Conservation (phyloP, 2,888 invertebrate species). For the Eugnorisma glareosa region DNA sequence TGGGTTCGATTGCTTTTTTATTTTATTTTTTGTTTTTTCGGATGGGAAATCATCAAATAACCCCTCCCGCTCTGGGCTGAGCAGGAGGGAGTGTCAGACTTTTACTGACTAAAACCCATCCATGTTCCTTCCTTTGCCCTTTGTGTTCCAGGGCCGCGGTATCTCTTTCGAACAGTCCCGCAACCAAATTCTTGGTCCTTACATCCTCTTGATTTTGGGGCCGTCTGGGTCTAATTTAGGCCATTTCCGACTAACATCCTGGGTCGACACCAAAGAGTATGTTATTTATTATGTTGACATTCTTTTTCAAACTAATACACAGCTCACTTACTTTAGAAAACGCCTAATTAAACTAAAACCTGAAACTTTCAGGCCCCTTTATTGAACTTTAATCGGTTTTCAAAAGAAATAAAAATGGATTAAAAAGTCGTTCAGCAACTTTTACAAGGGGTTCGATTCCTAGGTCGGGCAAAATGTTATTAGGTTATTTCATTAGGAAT, state of each 20-base stretch:
- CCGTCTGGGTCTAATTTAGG: constrained; percentile 9
- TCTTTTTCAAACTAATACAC: constrained; percentile 19
- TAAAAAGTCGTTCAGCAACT: constrained; percentile 71
- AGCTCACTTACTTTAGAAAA: constrained; percentile 29
- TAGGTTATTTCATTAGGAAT: too few relatives aligned
- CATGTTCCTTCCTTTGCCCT: too few relatives aligned
- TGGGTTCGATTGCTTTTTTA: too few relatives aligned
- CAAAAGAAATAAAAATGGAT: constrained; percentile 71
- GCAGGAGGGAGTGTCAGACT: too few relatives aligned
- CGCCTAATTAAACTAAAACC: constrained; percentile 44
- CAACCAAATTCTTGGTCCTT: constrained; percentile 14
- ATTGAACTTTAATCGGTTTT: constrained; percentile 66
- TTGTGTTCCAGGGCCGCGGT: too few relatives aligned
- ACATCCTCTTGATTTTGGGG: not conserved
- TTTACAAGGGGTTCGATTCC: constrained; percentile 52
- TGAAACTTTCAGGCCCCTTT: constrained; percentile 42
- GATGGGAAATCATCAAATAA: too few relatives aligned
- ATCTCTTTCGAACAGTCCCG: too few relatives aligned
- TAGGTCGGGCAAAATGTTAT: too few relatives aligned
- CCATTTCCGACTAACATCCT: constrained; percentile 47
- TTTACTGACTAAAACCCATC: too few relatives aligned
- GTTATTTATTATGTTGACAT: constrained; percentile 18
- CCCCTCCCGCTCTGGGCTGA: too few relatives aligned
- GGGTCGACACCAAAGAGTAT: not conserved
- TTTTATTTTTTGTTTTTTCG: too few relatives aligned